phyloP scores from a whole-genome alignment of 2,797 vertebrate species.

The Poecilia wingei region DNA sequence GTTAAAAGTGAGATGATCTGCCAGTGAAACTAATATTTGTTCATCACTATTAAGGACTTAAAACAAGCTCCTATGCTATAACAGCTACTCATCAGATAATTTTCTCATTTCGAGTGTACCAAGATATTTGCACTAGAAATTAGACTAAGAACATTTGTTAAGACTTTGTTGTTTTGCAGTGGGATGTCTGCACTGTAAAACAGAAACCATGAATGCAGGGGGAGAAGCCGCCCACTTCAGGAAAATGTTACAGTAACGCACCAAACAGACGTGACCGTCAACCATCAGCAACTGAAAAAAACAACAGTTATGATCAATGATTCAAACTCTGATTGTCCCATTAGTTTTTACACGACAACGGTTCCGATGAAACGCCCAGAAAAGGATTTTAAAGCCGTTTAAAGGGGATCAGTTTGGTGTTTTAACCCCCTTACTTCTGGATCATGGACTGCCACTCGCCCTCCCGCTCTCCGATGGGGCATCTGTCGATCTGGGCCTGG shows the following conservation, averaged over 20 bases:
- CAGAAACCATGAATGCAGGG: not conserved
- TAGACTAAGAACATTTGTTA: no score
- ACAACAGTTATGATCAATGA: not conserved
- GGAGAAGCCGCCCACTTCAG: not conserved
- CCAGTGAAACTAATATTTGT: no score
- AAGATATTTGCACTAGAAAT: no score
- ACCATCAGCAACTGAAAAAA: not conserved
- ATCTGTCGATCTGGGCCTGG: conserved; percentile 92
- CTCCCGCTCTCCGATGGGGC: conserved; percentile 92
- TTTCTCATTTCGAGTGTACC: no score
- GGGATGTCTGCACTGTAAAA: not conserved
- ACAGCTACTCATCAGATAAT: no score
- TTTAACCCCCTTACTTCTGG: conserved; percentile 88
- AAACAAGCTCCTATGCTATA: no score
- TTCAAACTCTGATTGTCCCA: not conserved
- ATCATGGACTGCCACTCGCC: conserved; percentile 98
- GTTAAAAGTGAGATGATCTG: no score
- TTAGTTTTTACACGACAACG: not conserved
- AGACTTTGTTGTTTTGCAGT: no score
- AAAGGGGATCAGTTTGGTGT: not conserved
- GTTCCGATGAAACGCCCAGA: not conserved
- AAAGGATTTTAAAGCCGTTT: not conserved
- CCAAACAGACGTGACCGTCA: not conserved
- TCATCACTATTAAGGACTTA: no score
- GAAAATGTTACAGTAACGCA: not conserved